Evolutionary conservation across 2,888 invertebrate genomes (phyloP), one percentile per base, ranked within the genome.

Genomic region (Melangyna quadrimaculata): DNA sequence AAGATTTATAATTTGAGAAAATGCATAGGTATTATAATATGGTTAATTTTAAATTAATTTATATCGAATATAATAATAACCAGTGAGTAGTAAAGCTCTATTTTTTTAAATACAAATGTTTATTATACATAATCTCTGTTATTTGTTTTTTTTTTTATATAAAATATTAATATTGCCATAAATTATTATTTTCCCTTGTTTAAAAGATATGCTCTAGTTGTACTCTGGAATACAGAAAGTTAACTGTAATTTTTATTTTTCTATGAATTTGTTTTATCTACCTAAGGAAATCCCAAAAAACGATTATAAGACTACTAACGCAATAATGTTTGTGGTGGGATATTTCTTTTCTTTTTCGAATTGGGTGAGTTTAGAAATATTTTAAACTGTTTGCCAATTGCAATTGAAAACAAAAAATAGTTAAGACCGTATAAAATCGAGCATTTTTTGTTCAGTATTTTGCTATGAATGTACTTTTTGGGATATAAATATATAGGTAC

Each of bases 171-270:
- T 72, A 73, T 83, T 79, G 59, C 63, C 55, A 75, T 75, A 70
- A 55, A 75, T 75, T 32, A 61, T 55, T 65, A 53, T 37, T 57
- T 59, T 79, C 80, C 84, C 80, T 80, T 84, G 84, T 81, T 51
- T 55, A 65, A 75, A 72, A 80, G 75, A 69, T 84, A 77, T 80
- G 65, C 75, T 71, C 27, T 69, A 57, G 69, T 78, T 78, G 78
- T 73, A 79, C 67, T 55, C 67, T 67, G 67, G 51, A 51, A 67
- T 53, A 57, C 61, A 59, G 40, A 72, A 67, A 75, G 73, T 79
- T 83, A 79, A 74, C 74, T 74, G 51, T 55, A 40, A 70, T 24
- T 24, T 55, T n/a, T n/a, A n/a, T n/a, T n/a, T n/a, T n/a, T n/a
- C n/a, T 55, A 5, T 74, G 7, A 19, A 45, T 67, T 75, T 75